These are phyloP conservation scores for Noctua fimbriata DNA, from an alignment of 2,888 invertebrate species.

Conservation along the genomic window DNA sequence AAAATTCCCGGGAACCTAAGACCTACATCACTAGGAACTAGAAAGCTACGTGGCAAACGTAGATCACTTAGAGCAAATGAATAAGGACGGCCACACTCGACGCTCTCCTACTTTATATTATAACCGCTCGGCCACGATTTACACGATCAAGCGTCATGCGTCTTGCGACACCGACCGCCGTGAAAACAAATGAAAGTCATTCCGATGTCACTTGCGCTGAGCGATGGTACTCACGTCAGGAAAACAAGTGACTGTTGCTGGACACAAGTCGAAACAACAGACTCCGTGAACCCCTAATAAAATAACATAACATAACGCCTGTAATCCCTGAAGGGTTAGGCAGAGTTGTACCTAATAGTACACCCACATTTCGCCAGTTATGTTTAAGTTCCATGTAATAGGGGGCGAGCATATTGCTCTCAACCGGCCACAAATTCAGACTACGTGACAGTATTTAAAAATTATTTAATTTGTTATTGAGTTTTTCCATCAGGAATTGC, in stretches of 20 bases:
- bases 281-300: too few species aligned
- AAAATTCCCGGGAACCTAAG: not conserved
- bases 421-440: too few species aligned
- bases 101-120: not conserved
- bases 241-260: not conserved
- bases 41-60: not conserved
- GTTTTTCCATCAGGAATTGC: too few species aligned
- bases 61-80: conserved; percentile 5
- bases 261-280: too few species aligned
- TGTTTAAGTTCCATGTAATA: too few species aligned
- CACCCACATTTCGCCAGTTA: too few species aligned
- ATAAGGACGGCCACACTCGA: conserved; percentile 7
- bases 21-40: conserved; percentile 39
- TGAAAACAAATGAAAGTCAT: not conserved
- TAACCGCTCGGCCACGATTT: not conserved
- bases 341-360: too few species aligned
- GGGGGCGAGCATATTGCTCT: too few species aligned
- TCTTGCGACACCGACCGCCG: not conserved
- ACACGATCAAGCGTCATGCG: not conserved
- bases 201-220: not conserved
- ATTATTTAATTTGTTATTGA: too few species aligned
- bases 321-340: too few species aligned
- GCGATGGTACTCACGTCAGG: not conserved
- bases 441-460: too few species aligned
- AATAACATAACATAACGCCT: too few species aligned